Evolutionary conservation across 2,797 vertebrate species (phyloP), one percentile per base, ranked within the genome.

Genomic region (Cryptoprocta ferox): DNA sequence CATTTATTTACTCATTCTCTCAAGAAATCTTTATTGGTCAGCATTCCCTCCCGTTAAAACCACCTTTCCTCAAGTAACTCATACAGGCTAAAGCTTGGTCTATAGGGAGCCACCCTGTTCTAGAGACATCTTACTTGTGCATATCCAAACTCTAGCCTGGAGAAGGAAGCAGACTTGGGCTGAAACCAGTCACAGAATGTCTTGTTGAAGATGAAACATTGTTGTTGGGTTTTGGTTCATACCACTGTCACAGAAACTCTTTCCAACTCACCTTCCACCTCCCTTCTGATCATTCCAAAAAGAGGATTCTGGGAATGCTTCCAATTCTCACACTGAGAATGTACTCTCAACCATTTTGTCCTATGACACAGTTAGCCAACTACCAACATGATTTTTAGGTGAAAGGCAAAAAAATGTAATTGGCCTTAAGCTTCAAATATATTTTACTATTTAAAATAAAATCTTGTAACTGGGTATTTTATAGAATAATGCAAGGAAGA

Each of bases 361-460:
- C 71, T 65, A 32, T 39, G 75, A 9, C 42, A 26, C 30, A 53
- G 6, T 56, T 95, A 78, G 39, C n/a, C 70, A 82, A 78, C 19
- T 50, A 75, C 50, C n/a, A 39, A 59, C 1, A 35, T 19, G 48
- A 84, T 59, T 85, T 45, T 37, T 73, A 85, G 32, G 18, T 81
- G 14, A 83, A 89, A 71, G n/a, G 32, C 13, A 89, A 87, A 21
- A 75, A 78, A 63, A 63, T 13, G 24, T 59, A 56, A 39, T 70
- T 65, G 26, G 11, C 11, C 15, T 45, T 39, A 50, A 18, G n/a
- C 18, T 89, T 95, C 9, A 53, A 94, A 30, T 61, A 16, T 56
- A 19, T 84, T 61, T 96, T 79, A 78, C 2, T 63, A 19, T 68
- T 66, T 68, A 79, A 92, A 92, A 32, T 63, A 70, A 88, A 97